Evolutionary conservation across 2,888 invertebrate species (phyloP).

Genomic region (Marronus borbonicus): DNA sequence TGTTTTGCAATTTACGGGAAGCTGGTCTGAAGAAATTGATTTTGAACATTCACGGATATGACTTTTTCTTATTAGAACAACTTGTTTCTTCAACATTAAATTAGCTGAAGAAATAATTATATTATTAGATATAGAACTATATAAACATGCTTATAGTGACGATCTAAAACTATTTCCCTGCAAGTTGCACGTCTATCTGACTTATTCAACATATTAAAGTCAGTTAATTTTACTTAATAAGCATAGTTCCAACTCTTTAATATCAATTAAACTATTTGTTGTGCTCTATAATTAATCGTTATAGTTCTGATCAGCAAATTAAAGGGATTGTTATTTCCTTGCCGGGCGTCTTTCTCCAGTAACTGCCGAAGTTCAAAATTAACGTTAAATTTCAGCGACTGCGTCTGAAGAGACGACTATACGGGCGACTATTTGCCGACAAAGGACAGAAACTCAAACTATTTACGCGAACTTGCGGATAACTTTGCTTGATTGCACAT

Average conservation of each 20-base stretch:
- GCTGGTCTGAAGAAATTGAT: no score
- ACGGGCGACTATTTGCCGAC: slow-evolving; percentile 36
- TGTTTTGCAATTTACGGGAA: no score
- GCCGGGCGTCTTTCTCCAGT: slow-evolving; percentile 18
- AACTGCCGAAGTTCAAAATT: slow-evolving; percentile 50
- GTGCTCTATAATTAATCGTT: slow-evolving; percentile 38
- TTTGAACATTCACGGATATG: no score
- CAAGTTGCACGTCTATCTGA: not conserved
- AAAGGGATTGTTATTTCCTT: slow-evolving; percentile 42
- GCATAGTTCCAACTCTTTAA: slow-evolving; percentile 21
- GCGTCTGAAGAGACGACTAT: slow-evolving; percentile 26
- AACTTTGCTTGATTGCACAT: slow-evolving; percentile 62
- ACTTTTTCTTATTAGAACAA: not conserved
- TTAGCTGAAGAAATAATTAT: no score
- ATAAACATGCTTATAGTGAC: not conserved
- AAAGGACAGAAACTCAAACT: slow-evolving; percentile 48
- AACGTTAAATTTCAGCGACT: slow-evolving; percentile 48
- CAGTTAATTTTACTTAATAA: slow-evolving; percentile 23
- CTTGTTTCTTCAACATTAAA: not conserved
- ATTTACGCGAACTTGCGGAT: slow-evolving; percentile 55
- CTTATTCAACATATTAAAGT: not conserved
- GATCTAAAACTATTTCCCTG: not conserved
- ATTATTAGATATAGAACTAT: no score
- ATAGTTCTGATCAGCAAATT: slow-evolving; percentile 44
- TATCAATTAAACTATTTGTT: slow-evolving; percentile 37